Base-by-base conservation (phyloP, 2,797 vertebrate genomes). In the Gorsachius magnificus region DNA sequence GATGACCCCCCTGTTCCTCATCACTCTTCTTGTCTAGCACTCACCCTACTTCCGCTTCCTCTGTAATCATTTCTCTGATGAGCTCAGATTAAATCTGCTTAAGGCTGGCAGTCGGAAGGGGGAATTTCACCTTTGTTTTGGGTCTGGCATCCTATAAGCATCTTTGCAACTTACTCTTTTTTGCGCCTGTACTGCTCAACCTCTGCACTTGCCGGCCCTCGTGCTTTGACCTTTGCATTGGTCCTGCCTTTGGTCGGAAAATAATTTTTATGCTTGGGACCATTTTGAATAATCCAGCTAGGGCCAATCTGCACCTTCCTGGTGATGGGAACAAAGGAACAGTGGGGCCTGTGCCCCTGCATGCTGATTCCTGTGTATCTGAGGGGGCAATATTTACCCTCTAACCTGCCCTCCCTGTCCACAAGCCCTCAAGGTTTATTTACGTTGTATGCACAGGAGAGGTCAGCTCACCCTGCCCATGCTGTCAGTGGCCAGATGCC, bases 51-150 rank as follows among this genome's bases (percentile, higher is more conserved):
- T 56, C 63, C 15, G 6, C n/a, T 58, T 51, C 25, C 51, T 61
- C 54, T 43, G 16, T 57, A 70, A 83, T 90, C 14, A 48, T 71
- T 88, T 87, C 36, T n/a, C 81, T 56, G 88, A 35, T 16, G 11
- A 74, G 78, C 89, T 92, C 83, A 86, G 83, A 74, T 91, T 90
- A 92, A 92, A 93, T 90, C 95, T 85, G 45, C 36, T 88, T 65
- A 61, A 35, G 56, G 41, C 82, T 82, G 88, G 76, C 71, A 60
- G 33, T 21, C 1, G 0, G 46, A 43, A 57, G 10, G 57, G 66
- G 16, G 84, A 31, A 60, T 80, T 95, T 90, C 89, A 83, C 80
- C 77, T 83, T 88, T 6, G 1, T 25, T 71, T 87, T 16, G 58
- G 29, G 16, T 20, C 68, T 75, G 46, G 50, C 61, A 29, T n/a